These are phyloP conservation scores for Zalophus californianus DNA, from an alignment of 2,797 vertebrate species.

Conservation along the genomic window DNA sequence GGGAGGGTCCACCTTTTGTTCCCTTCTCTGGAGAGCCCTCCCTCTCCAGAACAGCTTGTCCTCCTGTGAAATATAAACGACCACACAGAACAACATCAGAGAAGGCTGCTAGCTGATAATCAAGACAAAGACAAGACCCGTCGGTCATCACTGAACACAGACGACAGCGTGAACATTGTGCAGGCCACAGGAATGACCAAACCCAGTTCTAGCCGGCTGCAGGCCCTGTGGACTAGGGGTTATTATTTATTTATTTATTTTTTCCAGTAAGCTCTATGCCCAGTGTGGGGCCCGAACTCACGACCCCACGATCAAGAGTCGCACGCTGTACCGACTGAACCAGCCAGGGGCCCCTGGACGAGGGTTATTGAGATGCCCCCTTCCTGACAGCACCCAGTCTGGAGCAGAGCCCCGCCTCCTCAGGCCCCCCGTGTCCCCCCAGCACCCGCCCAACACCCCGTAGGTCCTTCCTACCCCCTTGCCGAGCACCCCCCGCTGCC, in stretches of 20 bases:
- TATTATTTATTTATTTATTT: background rate
- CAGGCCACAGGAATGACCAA: background rate
- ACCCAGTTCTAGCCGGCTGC: background rate
- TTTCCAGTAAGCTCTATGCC: background rate
- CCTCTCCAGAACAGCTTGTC: background rate
- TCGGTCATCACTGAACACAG: background rate
- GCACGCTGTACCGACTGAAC: background rate
- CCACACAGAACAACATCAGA: background rate
- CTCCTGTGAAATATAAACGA: background rate
- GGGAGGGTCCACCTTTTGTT: background rate
- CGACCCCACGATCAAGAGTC: background rate
- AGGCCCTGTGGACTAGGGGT: background rate
- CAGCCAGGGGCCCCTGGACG: background rate
- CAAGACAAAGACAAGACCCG: background rate
- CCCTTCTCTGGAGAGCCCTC: background rate
- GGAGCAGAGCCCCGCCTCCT: background rate
- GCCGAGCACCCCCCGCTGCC: rapidly evolving
- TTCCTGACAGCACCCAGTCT: background rate
- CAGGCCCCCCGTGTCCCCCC: no score
- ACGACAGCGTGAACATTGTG: rapidly evolving
- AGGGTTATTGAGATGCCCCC: no score
- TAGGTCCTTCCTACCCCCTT: background rate
- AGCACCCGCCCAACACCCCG: rapidly evolving
- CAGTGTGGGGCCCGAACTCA: no score
- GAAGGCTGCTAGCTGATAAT: background rate